Conservation (phyloP, 2,797 vertebrate genomes). For the Dryobates pubescens region DNA sequence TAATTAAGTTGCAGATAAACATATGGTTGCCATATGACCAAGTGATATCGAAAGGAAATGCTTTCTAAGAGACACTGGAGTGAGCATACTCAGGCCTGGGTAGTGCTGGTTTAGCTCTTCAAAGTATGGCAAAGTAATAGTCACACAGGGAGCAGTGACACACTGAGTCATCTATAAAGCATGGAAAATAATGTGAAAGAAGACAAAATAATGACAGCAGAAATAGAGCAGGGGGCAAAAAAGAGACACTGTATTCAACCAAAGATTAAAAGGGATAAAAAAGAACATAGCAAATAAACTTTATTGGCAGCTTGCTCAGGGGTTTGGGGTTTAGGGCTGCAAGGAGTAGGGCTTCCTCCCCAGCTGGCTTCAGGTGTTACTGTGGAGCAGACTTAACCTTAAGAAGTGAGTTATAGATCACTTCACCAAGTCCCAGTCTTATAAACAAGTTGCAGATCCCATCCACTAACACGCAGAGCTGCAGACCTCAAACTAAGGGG, state of each 20-base stretch:
- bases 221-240: neutral
- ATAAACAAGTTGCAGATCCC: neutral
- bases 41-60: constrained; percentile 24
- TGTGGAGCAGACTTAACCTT: neutral
- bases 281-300: neutral
- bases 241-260: neutral
- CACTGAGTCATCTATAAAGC: neutral
- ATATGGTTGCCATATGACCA: constrained; percentile 10
- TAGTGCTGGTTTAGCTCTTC: neutral
- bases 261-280: neutral
- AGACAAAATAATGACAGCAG: neutral
- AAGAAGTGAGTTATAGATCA: neutral
- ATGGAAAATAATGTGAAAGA: neutral
- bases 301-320: neutral
- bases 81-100: neutral
- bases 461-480: neutral
- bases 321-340: neutral
- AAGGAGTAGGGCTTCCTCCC: neutral
- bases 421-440: no score
- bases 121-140: neutral
- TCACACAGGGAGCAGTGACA: neutral
- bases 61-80: neutral
- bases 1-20: constrained; percentile 22
- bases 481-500: neutral
- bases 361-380: fast-evolving